A percentile compares a stretch with the other conserved stretches of the same genome.
Evolutionary conservation across 2,888 invertebrate species (phyloP).

Genomic region (Himalopsyche japonica): DNA sequence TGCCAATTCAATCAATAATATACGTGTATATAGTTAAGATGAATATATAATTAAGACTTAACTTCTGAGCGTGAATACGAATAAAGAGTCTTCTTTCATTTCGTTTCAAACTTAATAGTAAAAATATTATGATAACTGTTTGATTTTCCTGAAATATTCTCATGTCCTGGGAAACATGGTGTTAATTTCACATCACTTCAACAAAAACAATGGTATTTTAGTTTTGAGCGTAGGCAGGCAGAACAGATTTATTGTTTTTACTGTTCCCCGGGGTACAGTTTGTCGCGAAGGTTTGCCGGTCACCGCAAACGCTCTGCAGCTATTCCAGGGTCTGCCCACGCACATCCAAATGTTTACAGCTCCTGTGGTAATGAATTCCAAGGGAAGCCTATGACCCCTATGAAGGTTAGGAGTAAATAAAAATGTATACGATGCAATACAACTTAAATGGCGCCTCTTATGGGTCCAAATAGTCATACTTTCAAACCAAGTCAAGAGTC

Average conservation of each 20-base stretch:
- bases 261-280: conserved; percentile 28
- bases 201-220: neutral
- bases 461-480: neutral
- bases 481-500: too few relatives aligned
- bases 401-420: neutral
- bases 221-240: conserved; percentile 22
- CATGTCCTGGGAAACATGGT: neutral
- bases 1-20: too few relatives aligned
- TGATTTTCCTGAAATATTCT: neutral
- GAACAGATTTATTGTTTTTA: conserved; percentile 32
- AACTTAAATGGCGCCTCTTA: neutral
- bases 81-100: too few relatives aligned
- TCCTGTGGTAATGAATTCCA: neutral
- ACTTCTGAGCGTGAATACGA: too few relatives aligned
- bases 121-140: neutral
- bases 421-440: neutral
- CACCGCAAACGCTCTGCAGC: neutral
- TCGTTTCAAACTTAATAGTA: too few relatives aligned
- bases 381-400: neutral
- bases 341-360: neutral
- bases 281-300: neutral
- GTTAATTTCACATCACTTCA: neutral
- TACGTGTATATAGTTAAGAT: too few relatives aligned
- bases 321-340: neutral
- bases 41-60: too few relatives aligned